These are phyloP conservation scores for Pachycephus smyrnensis DNA, from an alignment of 2,888 invertebrate genomes.

Conservation along the genomic window DNA sequence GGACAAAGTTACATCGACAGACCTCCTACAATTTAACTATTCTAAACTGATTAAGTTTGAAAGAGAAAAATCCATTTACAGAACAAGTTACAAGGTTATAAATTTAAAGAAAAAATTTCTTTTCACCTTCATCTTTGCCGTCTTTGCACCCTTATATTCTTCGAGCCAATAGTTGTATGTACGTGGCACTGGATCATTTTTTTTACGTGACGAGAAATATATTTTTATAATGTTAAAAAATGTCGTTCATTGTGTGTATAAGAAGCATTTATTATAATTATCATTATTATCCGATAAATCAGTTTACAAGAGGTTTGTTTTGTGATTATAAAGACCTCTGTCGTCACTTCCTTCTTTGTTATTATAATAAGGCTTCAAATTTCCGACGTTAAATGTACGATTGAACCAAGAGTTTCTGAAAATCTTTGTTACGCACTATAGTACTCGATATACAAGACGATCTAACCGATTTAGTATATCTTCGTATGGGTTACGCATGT, in stretches of 20 bases:
- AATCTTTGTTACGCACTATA: no score
- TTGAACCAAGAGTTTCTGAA: neutral
- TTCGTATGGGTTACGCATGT: no score
- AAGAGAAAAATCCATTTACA: no score
- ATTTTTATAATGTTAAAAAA: neutral
- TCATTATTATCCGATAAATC: neutral
- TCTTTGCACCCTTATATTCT: no score
- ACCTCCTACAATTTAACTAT: neutral
- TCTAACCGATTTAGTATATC: no score
- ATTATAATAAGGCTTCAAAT: neutral
- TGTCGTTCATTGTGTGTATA: neutral
- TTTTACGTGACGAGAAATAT: neutral
- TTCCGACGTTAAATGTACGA: no score
- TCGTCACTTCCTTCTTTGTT: neutral
- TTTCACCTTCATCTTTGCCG: no score
- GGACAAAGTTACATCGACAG: neutral
- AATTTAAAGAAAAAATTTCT: no score
- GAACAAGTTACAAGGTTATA: no score
- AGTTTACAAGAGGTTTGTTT: neutral
- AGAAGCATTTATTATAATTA: neutral
- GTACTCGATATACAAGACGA: no score
- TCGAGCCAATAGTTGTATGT: no score
- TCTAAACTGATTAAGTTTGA: neutral
- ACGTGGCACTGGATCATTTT: no score
- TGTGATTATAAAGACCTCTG: neutral